Evolutionary conservation across 2,113 vertebrate species (phyloP).

Genomic region (Heterotis niloticus): DNA sequence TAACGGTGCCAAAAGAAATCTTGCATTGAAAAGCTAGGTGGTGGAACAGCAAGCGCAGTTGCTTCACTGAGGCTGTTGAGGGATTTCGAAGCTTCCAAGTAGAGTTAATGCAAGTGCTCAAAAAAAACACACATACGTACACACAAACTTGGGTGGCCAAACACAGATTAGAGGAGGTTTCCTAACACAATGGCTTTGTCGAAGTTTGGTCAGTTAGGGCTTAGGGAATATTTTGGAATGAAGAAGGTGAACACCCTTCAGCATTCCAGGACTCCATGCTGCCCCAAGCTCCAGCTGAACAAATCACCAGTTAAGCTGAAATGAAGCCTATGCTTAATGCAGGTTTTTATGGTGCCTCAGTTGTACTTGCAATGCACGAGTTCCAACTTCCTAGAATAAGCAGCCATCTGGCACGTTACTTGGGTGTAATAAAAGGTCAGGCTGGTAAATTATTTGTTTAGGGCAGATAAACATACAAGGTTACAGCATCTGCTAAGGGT

Average conservation of each 20-base stretch:
- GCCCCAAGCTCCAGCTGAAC: not conserved
- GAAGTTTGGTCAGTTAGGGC: not conserved
- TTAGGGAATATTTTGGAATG: not conserved
- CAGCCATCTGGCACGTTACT: not conserved
- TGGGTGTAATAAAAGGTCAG: not conserved
- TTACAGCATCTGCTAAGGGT: too few relatives aligned
- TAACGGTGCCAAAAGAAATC: conserved; percentile 2
- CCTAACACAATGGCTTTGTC: not conserved
- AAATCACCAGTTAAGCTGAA: not conserved
- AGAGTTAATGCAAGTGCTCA: not conserved
- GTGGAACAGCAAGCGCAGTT: not conserved
- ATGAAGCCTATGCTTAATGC: not conserved
- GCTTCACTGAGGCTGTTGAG: not conserved
- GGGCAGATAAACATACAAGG: not conserved
- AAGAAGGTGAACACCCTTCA: not conserved
- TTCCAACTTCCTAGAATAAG: not conserved
- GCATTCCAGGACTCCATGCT: not conserved
- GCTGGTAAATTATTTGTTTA: not conserved
- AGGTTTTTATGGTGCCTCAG: not conserved
- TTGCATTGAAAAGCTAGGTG: not conserved
- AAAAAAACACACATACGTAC: not conserved
- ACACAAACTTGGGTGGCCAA: not conserved
- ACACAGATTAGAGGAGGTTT: not conserved
- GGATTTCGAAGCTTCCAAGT: not conserved
- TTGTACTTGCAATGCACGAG: not conserved